Percentiles rank a stretch among this genome's conserved stretches.
These are phyloP conservation scores for Acromyrmex heyeri DNA, from an alignment of 1,140 invertebrate genomes.

Conservation along the genomic window DNA sequence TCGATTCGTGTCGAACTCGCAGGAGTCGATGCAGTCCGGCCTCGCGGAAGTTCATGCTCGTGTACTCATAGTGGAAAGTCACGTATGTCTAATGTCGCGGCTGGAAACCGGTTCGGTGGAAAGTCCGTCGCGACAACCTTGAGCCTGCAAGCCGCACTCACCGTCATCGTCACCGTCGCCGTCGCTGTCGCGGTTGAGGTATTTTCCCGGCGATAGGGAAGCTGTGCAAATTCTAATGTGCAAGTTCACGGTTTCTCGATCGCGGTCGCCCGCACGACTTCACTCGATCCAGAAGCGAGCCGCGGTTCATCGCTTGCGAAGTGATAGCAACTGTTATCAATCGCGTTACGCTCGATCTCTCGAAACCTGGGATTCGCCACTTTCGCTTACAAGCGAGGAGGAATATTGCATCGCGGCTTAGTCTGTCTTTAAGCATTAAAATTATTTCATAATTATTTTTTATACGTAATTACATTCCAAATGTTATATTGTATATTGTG, in stretches of 20 bases:
- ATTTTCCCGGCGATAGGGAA: slow-evolving; percentile 2
- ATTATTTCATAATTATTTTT: background rate
- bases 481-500: too few species aligned
- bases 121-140: slow-evolving; percentile 53
- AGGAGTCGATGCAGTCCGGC: background rate
- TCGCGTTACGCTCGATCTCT: slow-evolving; percentile 6
- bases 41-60: slow-evolving; percentile 51
- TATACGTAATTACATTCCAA: too few species aligned
- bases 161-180: background rate
- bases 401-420: background rate
- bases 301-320: background rate
- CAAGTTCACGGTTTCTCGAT: slow-evolving; percentile 57
- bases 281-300: background rate
- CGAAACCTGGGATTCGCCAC: background rate
- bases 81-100: slow-evolving; percentile 44
- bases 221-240: slow-evolving; percentile 14
- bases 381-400: background rate
- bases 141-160: slow-evolving; percentile 4
- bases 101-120: slow-evolving; percentile 49
- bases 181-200: background rate
- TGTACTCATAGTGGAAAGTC: slow-evolving; percentile 27
- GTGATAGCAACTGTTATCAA: background rate
- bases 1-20: background rate
- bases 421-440: background rate
- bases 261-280: slow-evolving; percentile 13